Evolutionary conservation across 2,113 vertebrate genomes (phyloP).

Genomic region (Orcinus orca): DNA sequence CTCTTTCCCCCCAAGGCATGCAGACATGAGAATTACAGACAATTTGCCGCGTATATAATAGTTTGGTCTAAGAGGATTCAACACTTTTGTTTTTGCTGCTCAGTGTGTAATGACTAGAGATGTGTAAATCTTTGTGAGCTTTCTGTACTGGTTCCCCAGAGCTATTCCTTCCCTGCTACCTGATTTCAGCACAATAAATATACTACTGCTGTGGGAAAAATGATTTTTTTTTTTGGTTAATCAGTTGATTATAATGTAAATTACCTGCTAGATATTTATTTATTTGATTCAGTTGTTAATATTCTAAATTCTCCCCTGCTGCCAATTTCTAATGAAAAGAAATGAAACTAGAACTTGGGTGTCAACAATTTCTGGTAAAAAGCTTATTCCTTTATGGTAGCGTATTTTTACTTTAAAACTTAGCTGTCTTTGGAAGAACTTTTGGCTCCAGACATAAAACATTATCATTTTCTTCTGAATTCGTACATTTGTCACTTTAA

Average conservation of each 20-base stretch:
- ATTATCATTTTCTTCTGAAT: background rate
- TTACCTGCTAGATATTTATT: background rate
- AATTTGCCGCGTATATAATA: background rate
- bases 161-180: conserved; percentile 41
- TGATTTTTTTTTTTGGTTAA: conserved; percentile 49
- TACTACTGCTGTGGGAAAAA: conserved; percentile 57
- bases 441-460: conserved; percentile 27
- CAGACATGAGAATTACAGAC: conserved; percentile 33
- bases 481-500: conserved; percentile 14
- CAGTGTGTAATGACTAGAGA: conserved; percentile 68
- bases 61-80: conserved; percentile 41
- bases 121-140: conserved; percentile 67
- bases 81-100: conserved; percentile 56
- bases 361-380: conserved; percentile 7
- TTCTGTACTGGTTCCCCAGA: conserved; percentile 61
- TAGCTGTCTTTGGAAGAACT: background rate
- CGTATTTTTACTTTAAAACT: conserved; percentile 26
- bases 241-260: conserved; percentile 29
- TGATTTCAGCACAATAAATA: conserved; percentile 77
- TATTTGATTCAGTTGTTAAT: conserved; percentile 18
- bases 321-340: background rate
- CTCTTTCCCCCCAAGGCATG: conserved; percentile 6
- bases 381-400: background rate
- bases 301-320: background rate
- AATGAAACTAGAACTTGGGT: background rate